Base-by-base conservation (phyloP, 2,888 invertebrate genomes). In the Allophyes oxyacanthae region DNA sequence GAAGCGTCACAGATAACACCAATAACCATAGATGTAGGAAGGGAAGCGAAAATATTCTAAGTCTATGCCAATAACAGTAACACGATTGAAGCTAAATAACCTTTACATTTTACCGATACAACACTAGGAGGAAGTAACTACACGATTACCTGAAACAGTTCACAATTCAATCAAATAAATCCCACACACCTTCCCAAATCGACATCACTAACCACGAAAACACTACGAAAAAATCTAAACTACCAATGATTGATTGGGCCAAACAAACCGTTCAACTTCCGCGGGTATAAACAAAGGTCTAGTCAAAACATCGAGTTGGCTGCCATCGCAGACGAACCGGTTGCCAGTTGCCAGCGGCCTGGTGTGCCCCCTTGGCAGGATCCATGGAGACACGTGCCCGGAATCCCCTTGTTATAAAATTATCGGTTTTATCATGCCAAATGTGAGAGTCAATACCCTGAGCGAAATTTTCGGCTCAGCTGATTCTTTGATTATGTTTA, bases 251-350 rank as follows among this genome's bases (percentile, higher is more conserved):
- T 62, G 60, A 64, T 65, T 48, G 46, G 45, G 30, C 56, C 20
- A 57, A 64, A 62, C 61, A 59, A 45, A 54, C 48, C 25, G 14
- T 38, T 53, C 57, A 38, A 49, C 56, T 72, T 69, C 72, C 61
- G 50, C 45, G 48, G 54, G 56, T 56, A 77, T 77, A 82, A 82
- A 82, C 84, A 84, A 78, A 64, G 59, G 57, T 61, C 75, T 84
- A 85, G 89, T 85, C 89, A 89, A 78, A 89, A 89, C 90, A 89
- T 67, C 59, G 67, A 77, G 75, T 86, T 86, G 86, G 86, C 86
- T 63, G 70, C 65, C 52, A 50, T 62, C 76, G 76, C 82, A 86
- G 85, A 86, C 87, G 72, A 62, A 69, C 59, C 74, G 77, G 79
- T 59, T 67, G 78, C 81, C 84, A 85, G 80, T 84, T 90, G 86